These are phyloP conservation scores for Porites divaricata DNA, from an alignment of 92 coral and sea anemone species.

Conservation along the genomic window DNA sequence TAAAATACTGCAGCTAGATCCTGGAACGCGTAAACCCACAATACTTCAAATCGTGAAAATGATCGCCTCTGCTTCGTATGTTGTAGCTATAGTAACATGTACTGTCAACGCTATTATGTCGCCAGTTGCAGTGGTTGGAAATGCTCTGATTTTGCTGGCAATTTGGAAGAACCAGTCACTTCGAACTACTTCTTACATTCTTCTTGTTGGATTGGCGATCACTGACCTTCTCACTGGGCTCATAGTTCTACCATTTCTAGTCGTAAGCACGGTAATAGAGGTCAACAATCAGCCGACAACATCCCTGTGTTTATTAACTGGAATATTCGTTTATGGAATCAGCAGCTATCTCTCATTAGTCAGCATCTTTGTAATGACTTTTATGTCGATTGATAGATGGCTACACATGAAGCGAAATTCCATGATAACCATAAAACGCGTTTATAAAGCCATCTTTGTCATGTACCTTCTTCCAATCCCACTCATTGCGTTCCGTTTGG, in stretches of 20 bases:
- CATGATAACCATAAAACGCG: neutral
- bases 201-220: constrained; percentile 47
- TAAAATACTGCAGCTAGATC: too few relatives aligned
- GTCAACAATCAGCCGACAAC: neutral
- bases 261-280: neutral
- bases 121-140: constrained; percentile 36
- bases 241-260: constrained; percentile 21
- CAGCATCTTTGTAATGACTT: neutral
- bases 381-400: constrained; percentile 6
- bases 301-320: neutral
- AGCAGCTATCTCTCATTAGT: neutral
- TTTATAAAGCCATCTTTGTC: neutral
- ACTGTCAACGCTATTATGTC: constrained; percentile 8
- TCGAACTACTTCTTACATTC: constrained; percentile 29
- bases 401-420: neutral
- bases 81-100: neutral
- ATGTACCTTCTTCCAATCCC: neutral
- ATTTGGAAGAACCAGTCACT: constrained; percentile 36
- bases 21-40: too few relatives aligned
- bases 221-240: constrained; percentile 48
- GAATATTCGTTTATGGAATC: neutral
- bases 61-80: neutral
- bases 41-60: too few relatives aligned
- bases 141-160: constrained; percentile 40
- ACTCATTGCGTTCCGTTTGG: neutral